Percentiles rank a stretch among this genome's conserved stretches.
Evolutionary conservation across 2,888 invertebrate genomes (phyloP).

Genomic region (Aelia acuminata): DNA sequence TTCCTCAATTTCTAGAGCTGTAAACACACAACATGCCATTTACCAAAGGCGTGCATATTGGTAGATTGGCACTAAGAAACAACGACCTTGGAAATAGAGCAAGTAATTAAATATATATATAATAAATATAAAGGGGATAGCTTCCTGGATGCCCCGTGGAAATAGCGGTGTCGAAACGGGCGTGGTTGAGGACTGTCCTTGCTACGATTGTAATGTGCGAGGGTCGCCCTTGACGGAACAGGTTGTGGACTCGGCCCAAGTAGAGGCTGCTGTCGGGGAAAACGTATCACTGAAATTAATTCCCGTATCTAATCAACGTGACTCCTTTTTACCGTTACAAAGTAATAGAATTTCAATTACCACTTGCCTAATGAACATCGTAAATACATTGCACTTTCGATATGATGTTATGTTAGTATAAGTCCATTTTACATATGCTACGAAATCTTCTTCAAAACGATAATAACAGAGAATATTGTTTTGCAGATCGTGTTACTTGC

Average conservation of each 20-base stretch:
- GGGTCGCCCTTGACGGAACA: neutral
- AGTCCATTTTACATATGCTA: neutral
- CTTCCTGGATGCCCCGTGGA: constrained; percentile 1
- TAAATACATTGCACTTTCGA: too few relatives aligned
- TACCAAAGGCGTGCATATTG: neutral
- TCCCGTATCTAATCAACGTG: neutral
- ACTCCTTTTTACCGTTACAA: neutral
- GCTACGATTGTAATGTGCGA: constrained; percentile 6
- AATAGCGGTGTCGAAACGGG: constrained; percentile 24
- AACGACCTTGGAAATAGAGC: neutral
- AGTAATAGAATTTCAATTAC: neutral
- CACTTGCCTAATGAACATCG: neutral
- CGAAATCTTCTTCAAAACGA: neutral
- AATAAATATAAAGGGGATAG: neutral
- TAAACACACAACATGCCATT: neutral
- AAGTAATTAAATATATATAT: neutral
- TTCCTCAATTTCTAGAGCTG: neutral
- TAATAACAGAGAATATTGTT: neutral
- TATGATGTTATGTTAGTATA: neutral
- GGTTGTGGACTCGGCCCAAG: neutral
- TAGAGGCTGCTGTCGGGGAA: neutral
- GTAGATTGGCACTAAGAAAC: neutral
- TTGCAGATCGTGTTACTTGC: constrained; percentile 64
- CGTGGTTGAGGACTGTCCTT: constrained; percentile 10
- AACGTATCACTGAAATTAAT: neutral